Evolutionary conservation across 2,888 invertebrate genomes (phyloP).

Genomic region (Caprella mutica): DNA sequence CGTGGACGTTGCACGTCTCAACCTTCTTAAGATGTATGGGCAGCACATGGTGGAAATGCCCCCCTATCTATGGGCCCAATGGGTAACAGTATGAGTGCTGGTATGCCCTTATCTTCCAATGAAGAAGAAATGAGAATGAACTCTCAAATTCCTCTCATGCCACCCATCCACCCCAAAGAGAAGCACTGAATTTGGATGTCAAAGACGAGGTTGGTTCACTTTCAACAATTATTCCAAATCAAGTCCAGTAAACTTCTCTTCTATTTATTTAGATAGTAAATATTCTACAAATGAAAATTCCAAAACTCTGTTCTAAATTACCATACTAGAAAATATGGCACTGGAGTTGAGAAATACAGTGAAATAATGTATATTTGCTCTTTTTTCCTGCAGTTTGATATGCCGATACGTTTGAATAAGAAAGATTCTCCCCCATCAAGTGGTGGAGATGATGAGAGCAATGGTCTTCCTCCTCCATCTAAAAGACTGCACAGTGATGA

Average conservation of each 20-base stretch:
- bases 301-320: no score
- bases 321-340: no score
- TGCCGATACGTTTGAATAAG: background rate
- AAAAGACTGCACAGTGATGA: constrained; percentile 48
- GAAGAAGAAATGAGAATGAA: constrained; percentile 1
- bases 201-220: constrained; percentile 31
- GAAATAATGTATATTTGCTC: no score
- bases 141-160: constrained; percentile 36
- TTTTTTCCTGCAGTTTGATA: background rate
- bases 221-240: no score
- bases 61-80: constrained; percentile 12
- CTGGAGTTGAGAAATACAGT: no score
- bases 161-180: constrained; percentile 51
- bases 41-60: constrained; percentile 38
- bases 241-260: no score
- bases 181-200: constrained; percentile 65
- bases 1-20: constrained; percentile 64
- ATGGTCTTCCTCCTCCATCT: constrained; percentile 41
- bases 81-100: constrained; percentile 21
- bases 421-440: background rate
- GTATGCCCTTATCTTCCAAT: constrained; percentile 23
- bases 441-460: constrained; percentile 2
- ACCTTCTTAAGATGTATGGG: constrained; percentile 71
- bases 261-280: background rate
- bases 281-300: background rate